Evolutionary conservation across 2,888 invertebrate species (phyloP).

Genomic region (Drosophila cognata): DNA sequence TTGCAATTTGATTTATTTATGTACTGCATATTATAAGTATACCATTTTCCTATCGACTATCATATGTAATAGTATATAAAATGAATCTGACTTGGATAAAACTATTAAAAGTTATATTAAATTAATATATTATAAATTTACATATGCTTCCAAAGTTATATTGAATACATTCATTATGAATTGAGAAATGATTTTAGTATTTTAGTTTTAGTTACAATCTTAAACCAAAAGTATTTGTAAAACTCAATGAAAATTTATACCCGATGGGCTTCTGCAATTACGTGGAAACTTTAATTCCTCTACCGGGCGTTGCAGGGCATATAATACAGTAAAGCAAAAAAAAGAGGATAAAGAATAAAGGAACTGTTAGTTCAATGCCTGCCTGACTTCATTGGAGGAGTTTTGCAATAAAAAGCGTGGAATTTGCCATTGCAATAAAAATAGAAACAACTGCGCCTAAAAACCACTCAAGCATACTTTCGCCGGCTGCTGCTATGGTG

Average conservation of each 20-base stretch:
- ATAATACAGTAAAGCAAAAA: slow-evolving; percentile 23
- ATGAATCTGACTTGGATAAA: background rate
- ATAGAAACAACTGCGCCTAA: slow-evolving; percentile 78
- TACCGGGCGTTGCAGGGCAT: slow-evolving; percentile 32
- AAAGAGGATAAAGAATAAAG: background rate
- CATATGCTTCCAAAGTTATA: no score
- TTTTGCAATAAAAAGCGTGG: slow-evolving; percentile 68
- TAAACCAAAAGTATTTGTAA: background rate
- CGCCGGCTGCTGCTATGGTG: slow-evolving; percentile 6
- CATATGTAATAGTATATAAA: background rate
- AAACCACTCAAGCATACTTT: slow-evolving; percentile 75
- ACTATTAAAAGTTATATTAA: background rate
- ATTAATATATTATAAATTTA: background rate
- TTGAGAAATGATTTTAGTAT: background rate
- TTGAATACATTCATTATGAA: background rate
- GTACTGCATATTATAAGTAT: no score
- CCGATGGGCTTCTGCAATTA: slow-evolving; percentile 2
- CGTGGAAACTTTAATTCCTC: slow-evolving; percentile 32
- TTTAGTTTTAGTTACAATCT: background rate
- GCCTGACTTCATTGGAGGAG: slow-evolving; percentile 64
- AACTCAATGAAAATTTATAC: background rate
- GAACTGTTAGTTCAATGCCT: slow-evolving; percentile 69
- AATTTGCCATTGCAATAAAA: slow-evolving; percentile 65
- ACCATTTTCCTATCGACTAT: no score
- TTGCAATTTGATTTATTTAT: no score